These are phyloP conservation scores for Mythimna albipuncta DNA, from an alignment of 2,888 invertebrate genomes.

Conservation along the genomic window DNA sequence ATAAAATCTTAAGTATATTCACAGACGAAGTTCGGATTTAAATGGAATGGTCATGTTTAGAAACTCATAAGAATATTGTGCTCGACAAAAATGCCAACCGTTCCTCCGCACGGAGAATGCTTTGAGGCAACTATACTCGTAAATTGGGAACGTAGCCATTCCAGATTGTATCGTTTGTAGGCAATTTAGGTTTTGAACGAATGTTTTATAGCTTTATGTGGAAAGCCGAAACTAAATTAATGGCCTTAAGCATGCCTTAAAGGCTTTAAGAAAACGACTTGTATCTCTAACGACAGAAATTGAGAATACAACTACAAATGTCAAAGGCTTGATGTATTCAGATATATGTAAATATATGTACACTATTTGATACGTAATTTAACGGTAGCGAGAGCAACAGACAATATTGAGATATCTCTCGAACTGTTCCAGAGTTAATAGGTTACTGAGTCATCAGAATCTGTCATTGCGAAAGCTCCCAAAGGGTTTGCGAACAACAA, in stretches of 20 bases:
- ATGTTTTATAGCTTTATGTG: constrained; percentile 74
- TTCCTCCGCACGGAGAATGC: constrained; percentile 79
- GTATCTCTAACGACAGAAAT: constrained; percentile 21
- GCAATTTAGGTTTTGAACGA: constrained; percentile 78
- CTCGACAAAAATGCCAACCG: constrained; percentile 82
- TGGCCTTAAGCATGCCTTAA: constrained; percentile 36
- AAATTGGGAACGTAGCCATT: constrained; percentile 82
- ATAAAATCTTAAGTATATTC: constrained; percentile 84
- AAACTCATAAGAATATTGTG: constrained; percentile 84
- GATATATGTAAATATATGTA: constrained; percentile 46
- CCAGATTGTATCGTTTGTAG: constrained; percentile 84
- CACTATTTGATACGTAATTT: constrained; percentile 56
- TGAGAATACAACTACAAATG: constrained; percentile 34
- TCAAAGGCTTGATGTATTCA: constrained; percentile 43
- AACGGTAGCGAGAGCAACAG: constrained; percentile 56
- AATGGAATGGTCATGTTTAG: constrained; percentile 87
- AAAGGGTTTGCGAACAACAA: constrained; percentile 73
- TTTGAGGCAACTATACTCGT: constrained; percentile 80
- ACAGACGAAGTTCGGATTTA: constrained; percentile 76
- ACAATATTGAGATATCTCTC: constrained; percentile 71
- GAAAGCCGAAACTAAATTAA: constrained; percentile 60
- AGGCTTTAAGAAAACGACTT: constrained; percentile 40
- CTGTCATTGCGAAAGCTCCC: constrained; percentile 75
- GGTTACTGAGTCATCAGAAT: constrained; percentile 77
- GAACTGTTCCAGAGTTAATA: constrained; percentile 65